Evolutionary conservation across 2,113 vertebrate species (phyloP).

Genomic region (Mohoua ochrocephala): DNA sequence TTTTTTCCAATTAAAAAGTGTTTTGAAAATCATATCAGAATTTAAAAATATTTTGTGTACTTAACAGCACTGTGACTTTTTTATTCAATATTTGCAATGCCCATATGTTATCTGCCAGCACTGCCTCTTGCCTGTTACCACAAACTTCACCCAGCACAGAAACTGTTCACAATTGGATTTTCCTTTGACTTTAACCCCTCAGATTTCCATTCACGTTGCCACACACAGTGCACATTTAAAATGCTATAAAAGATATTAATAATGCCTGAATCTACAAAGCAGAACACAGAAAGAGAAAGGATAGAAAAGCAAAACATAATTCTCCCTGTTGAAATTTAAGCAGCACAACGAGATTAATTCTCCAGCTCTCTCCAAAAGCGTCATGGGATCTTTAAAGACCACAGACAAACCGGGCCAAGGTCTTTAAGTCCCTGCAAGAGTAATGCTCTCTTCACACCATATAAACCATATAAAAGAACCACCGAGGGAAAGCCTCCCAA

Average conservation of each 20-base stretch:
- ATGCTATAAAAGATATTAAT: conserved; percentile 14
- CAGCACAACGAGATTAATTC: conserved; percentile 14
- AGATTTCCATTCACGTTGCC: neutral
- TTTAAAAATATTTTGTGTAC: neutral
- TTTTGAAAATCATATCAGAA: neutral
- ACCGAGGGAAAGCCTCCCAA: neutral
- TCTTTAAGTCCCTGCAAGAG: conserved; percentile 18
- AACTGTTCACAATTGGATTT: neutral
- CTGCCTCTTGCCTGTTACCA: neutral
- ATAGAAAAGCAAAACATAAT: neutral
- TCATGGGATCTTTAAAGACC: conserved; percentile 57
- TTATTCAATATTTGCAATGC: neutral
- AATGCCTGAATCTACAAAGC: conserved; percentile 18
- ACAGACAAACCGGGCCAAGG: neutral
- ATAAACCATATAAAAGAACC: conserved; percentile 21
- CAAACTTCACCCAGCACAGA: neutral
- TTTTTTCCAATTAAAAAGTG: neutral
- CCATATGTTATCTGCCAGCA: neutral
- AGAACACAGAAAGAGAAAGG: neutral
- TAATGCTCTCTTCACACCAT: conserved; percentile 11
- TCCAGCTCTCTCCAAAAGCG: neutral
- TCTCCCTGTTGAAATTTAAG: conserved; percentile 21
- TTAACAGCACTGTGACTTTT: neutral
- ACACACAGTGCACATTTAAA: conserved; percentile 8
- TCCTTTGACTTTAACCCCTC: neutral